Conservation (phyloP, 2,797 vertebrate genomes). For the Phalloptychus januarius region DNA sequence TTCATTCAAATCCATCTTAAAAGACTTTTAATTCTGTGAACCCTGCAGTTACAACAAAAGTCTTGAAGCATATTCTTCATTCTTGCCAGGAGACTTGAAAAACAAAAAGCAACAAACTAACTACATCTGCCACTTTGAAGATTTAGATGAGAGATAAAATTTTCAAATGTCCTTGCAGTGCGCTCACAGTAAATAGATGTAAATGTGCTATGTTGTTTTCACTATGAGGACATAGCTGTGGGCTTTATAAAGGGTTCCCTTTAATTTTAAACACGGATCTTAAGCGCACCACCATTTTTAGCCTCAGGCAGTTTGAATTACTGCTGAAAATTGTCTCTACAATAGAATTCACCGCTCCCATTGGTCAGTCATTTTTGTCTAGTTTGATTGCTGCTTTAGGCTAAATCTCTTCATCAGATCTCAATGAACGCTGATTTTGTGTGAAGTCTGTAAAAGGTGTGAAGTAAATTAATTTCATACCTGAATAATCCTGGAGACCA, state of each 20-base stretch:
- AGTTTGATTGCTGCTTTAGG: slow-evolving; percentile 45
- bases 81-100: slow-evolving; percentile 45
- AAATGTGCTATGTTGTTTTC: slow-evolving; percentile 14
- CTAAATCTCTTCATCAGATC: slow-evolving; percentile 56
- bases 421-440: slow-evolving; percentile 58
- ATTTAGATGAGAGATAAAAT: slow-evolving; percentile 21
- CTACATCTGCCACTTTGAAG: slow-evolving; percentile 25
- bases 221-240: slow-evolving; percentile 18
- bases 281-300: slow-evolving; percentile 20
- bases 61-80: slow-evolving; percentile 32
- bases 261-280: slow-evolving; percentile 47
- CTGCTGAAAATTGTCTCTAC: slow-evolving; percentile 43
- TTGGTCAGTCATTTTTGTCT: slow-evolving; percentile 51
- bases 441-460: slow-evolving; percentile 68
- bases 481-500: slow-evolving; percentile 59
- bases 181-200: slow-evolving; percentile 1
- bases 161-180: slow-evolving; percentile 21
- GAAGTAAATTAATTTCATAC: slow-evolving; percentile 75
- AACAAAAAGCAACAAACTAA: slow-evolving; percentile 35
- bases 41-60: slow-evolving; percentile 27
- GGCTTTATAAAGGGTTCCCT: slow-evolving; percentile 28
- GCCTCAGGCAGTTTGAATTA: slow-evolving; percentile 28
- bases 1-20: background rate
- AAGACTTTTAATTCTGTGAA: background rate
- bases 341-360: slow-evolving; percentile 46